Conservation (phyloP, 2,888 invertebrate genomes). For the Atherix ibis region DNA sequence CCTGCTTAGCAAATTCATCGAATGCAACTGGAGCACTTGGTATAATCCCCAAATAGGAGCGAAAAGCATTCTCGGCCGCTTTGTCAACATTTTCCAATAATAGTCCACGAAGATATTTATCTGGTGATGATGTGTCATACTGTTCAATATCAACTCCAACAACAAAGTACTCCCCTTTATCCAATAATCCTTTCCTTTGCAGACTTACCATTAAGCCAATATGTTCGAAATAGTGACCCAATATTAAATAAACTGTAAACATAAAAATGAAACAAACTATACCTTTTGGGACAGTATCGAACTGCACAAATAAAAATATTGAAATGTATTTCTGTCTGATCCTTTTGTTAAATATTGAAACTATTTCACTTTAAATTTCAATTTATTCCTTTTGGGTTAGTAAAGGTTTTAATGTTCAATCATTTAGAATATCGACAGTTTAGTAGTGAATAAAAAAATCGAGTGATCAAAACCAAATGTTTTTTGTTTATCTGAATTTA, state of each 20-base stretch:
- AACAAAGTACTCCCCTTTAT: slow-evolving; percentile 83
- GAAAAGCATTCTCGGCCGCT: slow-evolving; percentile 52
- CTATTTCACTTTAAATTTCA: too few species aligned
- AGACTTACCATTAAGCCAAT: slow-evolving; percentile 79
- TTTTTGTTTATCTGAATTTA: too few species aligned
- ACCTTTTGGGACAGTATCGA: too few species aligned
- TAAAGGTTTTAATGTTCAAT: too few species aligned
- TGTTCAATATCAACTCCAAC: slow-evolving; percentile 83
- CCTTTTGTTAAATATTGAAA: too few species aligned
- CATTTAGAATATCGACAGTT: too few species aligned
- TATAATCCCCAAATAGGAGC: slow-evolving; percentile 67
- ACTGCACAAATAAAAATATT: too few species aligned
- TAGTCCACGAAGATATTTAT: slow-evolving; percentile 64
- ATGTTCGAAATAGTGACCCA: slow-evolving; percentile 83
- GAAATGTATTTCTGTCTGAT: too few species aligned
- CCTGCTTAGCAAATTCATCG: slow-evolving; percentile 46
- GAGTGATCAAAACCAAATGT: too few species aligned
- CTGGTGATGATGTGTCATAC: slow-evolving; percentile 62
- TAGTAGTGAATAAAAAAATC: too few species aligned
- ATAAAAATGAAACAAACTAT: not conserved
- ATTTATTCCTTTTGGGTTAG: too few species aligned
- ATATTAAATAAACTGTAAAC: slow-evolving; percentile 68
- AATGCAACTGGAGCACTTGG: slow-evolving; percentile 61
- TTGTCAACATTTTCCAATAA: slow-evolving; percentile 41
- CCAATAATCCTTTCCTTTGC: slow-evolving; percentile 63